Conservation (phyloP, 2,113 vertebrate species). For the Prietella phreatophila region DNA sequence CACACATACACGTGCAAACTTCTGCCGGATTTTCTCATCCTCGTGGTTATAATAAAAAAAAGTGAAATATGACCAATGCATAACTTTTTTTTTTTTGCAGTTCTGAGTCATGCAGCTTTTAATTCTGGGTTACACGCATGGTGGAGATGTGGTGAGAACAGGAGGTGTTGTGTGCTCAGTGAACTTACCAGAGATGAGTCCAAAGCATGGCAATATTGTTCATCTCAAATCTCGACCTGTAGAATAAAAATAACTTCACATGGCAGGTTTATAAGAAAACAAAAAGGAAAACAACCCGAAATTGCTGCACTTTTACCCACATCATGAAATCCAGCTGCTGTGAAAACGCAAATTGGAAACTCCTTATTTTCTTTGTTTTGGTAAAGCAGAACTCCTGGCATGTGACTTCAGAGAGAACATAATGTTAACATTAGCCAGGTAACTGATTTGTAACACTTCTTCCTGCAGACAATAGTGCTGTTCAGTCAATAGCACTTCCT, state of each 20-base stretch:
- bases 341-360: not conserved
- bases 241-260: not conserved
- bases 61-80: not conserved
- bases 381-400: not conserved
- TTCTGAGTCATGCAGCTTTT: conserved; percentile 1
- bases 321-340: not conserved
- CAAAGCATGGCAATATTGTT: not conserved
- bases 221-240: not conserved
- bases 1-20: not conserved
- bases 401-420: not conserved
- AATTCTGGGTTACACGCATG: not conserved
- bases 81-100: not conserved
- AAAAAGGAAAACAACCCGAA: not conserved
- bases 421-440: not conserved
- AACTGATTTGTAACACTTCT: not conserved
- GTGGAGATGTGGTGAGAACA: not conserved
- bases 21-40: not conserved
- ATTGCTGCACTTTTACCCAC: not conserved
- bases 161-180: too few species aligned
- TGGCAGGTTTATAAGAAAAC: not conserved
- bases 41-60: not conserved
- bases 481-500: not conserved
- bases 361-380: not conserved
- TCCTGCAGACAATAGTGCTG: not conserved
- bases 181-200: not conserved